phyloP scores from a whole-genome alignment of 2,888 invertebrate species.

The Paralinhomoeus sp. region DNA sequence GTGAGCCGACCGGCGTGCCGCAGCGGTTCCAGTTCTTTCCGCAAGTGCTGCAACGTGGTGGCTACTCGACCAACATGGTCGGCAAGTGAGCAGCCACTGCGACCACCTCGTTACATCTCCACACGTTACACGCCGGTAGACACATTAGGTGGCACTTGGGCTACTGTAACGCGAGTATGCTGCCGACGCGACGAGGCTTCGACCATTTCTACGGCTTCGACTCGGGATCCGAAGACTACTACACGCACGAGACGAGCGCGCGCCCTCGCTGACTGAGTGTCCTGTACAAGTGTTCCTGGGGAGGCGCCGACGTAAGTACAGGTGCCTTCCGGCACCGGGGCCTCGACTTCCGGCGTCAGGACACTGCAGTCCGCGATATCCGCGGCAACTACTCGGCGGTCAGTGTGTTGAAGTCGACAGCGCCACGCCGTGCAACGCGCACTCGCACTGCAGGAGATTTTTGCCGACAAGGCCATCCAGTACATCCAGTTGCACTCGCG shows the following conservation, averaged over 20 bases:
- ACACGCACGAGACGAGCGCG: constrained; percentile 5
- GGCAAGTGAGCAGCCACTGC: constrained; percentile 11
- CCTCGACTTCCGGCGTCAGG: background rate
- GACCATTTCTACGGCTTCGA: constrained; percentile 31
- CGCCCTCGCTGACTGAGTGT: too few relatives aligned
- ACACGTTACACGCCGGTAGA: too few relatives aligned
- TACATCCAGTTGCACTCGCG: too few relatives aligned
- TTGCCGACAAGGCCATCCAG: too few relatives aligned
- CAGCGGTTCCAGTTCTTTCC: constrained; percentile 21
- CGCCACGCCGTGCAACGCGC: too few relatives aligned
- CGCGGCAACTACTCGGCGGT: background rate
- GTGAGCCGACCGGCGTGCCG: constrained; percentile 24
- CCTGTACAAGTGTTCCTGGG: too few relatives aligned
- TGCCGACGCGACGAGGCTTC: constrained; percentile 31
- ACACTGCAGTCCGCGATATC: too few relatives aligned
- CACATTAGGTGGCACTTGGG: constrained; percentile 31
- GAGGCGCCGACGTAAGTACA: too few relatives aligned
- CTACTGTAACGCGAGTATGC: constrained; percentile 28
- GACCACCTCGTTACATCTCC: too few relatives aligned
- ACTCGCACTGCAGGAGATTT: too few relatives aligned
- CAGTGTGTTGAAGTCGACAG: too few relatives aligned
- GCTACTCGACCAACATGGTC: constrained; percentile 24
- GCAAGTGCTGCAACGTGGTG: constrained; percentile 18
- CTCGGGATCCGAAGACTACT: constrained; percentile 24
- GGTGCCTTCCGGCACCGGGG: too few relatives aligned